These are phyloP conservation scores for Phengaris arion DNA, from an alignment of 2,888 invertebrate genomes.

Conservation along the genomic window DNA sequence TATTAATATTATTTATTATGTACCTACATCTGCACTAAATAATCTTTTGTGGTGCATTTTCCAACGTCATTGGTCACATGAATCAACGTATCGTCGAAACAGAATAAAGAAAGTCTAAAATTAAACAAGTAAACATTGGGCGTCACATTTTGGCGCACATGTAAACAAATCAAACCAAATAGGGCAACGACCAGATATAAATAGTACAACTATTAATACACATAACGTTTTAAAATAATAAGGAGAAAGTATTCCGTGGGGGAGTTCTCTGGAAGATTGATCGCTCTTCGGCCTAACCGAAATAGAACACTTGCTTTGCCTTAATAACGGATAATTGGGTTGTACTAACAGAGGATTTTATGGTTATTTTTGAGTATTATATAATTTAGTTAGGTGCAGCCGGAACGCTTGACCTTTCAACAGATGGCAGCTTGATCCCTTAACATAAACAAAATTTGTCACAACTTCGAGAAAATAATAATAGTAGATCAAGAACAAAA, in stretches of 20 bases:
- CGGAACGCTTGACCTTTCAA: background rate
- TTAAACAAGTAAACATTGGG: constrained; percentile 23
- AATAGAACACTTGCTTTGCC: constrained; percentile 39
- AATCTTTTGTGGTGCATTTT: background rate
- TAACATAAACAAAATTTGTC: background rate
- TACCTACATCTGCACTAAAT: background rate
- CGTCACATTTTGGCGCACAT: constrained; percentile 56
- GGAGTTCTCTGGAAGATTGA: constrained; percentile 60
- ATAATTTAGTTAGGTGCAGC: background rate
- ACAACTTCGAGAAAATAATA: background rate
- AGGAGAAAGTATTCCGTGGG: constrained; percentile 45
- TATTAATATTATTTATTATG: no score
- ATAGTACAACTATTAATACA: constrained; percentile 71
- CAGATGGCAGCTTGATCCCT: background rate
- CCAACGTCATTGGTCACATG: constrained; percentile 2
- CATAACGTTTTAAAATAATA: constrained; percentile 61
- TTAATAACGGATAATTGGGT: constrained; percentile 24
- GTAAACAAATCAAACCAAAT: constrained; percentile 69
- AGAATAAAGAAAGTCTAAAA: constrained; percentile 22
- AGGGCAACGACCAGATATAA: constrained; percentile 76
- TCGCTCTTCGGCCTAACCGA: constrained; percentile 46
- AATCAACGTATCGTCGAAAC: constrained; percentile 10
- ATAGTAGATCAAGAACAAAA: background rate
- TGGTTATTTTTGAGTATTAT: constrained; percentile 3
- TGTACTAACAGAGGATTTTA: constrained; percentile 9